Conservation (phyloP, 2,113 vertebrate genomes). For the Corythornis madagascariensis region DNA sequence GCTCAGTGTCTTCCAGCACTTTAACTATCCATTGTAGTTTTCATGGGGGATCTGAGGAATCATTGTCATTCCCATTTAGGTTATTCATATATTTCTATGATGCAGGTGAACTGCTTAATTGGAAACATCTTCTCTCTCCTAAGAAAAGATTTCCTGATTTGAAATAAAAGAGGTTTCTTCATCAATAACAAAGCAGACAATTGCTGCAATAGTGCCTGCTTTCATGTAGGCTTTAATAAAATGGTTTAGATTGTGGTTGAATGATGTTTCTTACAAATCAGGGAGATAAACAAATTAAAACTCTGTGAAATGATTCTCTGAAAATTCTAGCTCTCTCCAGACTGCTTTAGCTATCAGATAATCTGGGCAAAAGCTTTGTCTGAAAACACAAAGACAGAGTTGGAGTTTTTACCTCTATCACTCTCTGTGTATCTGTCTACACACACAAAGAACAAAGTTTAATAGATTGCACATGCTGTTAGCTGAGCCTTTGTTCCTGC, state of each 20-base stretch:
- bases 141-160: neutral
- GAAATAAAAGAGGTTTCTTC: neutral
- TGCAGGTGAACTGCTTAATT: neutral
- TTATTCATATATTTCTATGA: neutral
- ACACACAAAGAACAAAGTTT: constrained; percentile 49
- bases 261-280: constrained; percentile 2
- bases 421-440: neutral
- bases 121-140: neutral
- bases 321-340: neutral
- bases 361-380: neutral
- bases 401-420: constrained; percentile 28
- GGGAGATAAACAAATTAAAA: neutral
- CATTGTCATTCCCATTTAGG: neutral
- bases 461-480: constrained; percentile 61
- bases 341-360: neutral
- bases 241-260: neutral
- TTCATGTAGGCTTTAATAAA: neutral
- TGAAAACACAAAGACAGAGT: neutral
- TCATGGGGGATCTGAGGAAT: neutral
- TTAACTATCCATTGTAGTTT: neutral
- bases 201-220: neutral
- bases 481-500: constrained; percentile 32
- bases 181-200: neutral
- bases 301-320: neutral
- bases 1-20: neutral